Evolutionary conservation across 2,888 invertebrate species (phyloP), one percentile per base, ranked within the genome.

Genomic region (Meteorus colon): DNA sequence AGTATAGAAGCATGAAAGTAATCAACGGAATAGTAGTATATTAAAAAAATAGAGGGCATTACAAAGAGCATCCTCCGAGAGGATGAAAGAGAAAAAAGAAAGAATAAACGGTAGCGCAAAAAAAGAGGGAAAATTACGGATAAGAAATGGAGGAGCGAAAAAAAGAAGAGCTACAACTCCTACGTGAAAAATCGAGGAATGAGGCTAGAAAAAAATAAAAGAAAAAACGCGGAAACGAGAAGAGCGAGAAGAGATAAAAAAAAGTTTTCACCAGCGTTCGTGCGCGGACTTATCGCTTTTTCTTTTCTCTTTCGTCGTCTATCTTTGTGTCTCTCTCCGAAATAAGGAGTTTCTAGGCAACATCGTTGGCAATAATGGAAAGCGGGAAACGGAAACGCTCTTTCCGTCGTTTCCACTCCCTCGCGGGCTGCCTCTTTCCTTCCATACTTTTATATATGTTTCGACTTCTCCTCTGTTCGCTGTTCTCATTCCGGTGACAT

Each of bases 331-430:
- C 29, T 45, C 27, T 27, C 66, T 62, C 19, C 31, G 63, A 62
- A 77, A 74, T 77, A 73, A 74, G 71, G 75, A 78, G 72, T 77
- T 76, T 80, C 62, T 27, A 74, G 67, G 72, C 24, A 77, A 77
- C 70, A 70, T 77, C 72, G 69, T 72, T 72, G 76, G 77, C 62
- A 76, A 80, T 77, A 78, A 77, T 77, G 75, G 77, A 77, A 78
- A 78, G 76, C 76, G 74, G 68, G 67, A 76, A 76, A 78, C 74
- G 70, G 71, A 65, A 77, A 72, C 62, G 51, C 72, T 65, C 71
- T 63, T 73, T 76, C 62, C 67, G 68, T 37, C 72, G 60, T 73
- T 76, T 73, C 62, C 41, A 67, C 67, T 68, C 51, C 62, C 60
- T 27, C 41, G 10, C 55, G 63, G 31, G 51, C 66, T 41, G 60